Base-by-base conservation (phyloP, 2,113 vertebrate species). In the Otolemur garnettii region DNA sequence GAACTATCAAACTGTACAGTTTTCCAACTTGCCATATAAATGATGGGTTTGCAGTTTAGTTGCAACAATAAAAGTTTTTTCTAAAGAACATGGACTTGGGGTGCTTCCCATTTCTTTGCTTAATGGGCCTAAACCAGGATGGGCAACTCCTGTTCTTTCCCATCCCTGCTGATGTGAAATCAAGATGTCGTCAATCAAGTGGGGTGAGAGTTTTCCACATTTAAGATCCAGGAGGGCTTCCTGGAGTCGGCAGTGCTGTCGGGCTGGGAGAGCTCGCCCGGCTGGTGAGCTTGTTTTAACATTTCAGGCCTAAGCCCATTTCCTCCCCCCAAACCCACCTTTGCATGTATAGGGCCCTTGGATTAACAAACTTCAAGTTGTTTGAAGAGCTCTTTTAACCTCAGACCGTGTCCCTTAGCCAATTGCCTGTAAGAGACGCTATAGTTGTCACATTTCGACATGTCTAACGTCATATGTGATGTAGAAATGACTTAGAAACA, bases 41-140 rank as follows among this genome's bases (percentile, higher is more conserved):
- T 91, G 97, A 98, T 98, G 97, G 98, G 98, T 98, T 98, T 98
- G 98, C 98, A 97, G 98, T 98, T 98, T 94, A 98, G 98, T 98
- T 98, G 98, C 97, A 98, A 98, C 97, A 98, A 99, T 98, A 99
- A 99, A 98, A 60, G 90, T 18, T 95, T 94, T 93, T 99, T 98
- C 97, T 98, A 98, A 98, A 98, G 98, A 98, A 98, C 0, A 28
- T 60, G 18, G 22, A 0, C 28, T 62, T 45, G 84, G 21, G 53
- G 74, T 62, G 83, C 13, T 7, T 1, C 96, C 15, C 62, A 7
- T 91, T 95, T 85, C 81, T 96, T 91, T 10, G 38, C 83, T 82
- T 55, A 13, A 59, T 8, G 53, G 69, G 24, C 74, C 53, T n/a
- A 42, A 87, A 53, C 38, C 78, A 21, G 81, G 55, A 19, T 5